phyloP scores from a whole-genome alignment of 37 sponge, comb jelly and placozoan species.

The Cladorhizidae sp. region DNA sequence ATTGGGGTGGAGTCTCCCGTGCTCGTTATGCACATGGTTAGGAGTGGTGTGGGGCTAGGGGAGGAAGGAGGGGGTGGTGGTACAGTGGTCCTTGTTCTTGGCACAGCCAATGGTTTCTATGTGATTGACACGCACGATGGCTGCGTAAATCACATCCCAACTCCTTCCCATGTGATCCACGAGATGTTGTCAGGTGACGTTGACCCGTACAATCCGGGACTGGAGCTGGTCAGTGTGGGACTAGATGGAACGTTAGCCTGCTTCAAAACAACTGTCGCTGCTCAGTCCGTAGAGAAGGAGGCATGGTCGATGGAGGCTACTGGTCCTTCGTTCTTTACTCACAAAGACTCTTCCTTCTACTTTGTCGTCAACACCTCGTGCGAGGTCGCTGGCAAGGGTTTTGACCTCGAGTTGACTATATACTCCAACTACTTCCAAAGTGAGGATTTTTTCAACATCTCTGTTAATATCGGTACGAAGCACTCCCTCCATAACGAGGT shows the following conservation, averaged over 20 bases:
- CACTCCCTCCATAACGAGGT: slow-evolving; percentile 12
- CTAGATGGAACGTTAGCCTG: slow-evolving; percentile 46
- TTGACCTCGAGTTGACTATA: slow-evolving; percentile 22
- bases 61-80: neutral
- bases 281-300: slow-evolving; percentile 11
- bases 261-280: neutral
- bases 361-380: slow-evolving; percentile 7
- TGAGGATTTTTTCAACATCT: neutral
- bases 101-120: slow-evolving; percentile 9
- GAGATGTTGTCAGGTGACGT: slow-evolving; percentile 40
- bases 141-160: neutral
- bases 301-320: slow-evolving; percentile 46
- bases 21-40: slow-evolving; percentile 20
- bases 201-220: slow-evolving; percentile 53
- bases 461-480: slow-evolving; percentile 32
- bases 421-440: neutral
- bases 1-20: slow-evolving; percentile 11
- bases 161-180: slow-evolving; percentile 2
- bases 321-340: slow-evolving; percentile 44
- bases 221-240: slow-evolving; percentile 45
- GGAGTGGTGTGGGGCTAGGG: neutral
- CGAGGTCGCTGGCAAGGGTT: slow-evolving; percentile 44
- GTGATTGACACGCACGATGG: slow-evolving; percentile 28
- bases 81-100: slow-evolving; percentile 10
- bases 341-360: slow-evolving; percentile 45